Percentiles rank a stretch among this genome's conserved stretches.
These are phyloP conservation scores for Cariama cristata DNA, from an alignment of 2,113 vertebrate genomes.

Conservation along the genomic window DNA sequence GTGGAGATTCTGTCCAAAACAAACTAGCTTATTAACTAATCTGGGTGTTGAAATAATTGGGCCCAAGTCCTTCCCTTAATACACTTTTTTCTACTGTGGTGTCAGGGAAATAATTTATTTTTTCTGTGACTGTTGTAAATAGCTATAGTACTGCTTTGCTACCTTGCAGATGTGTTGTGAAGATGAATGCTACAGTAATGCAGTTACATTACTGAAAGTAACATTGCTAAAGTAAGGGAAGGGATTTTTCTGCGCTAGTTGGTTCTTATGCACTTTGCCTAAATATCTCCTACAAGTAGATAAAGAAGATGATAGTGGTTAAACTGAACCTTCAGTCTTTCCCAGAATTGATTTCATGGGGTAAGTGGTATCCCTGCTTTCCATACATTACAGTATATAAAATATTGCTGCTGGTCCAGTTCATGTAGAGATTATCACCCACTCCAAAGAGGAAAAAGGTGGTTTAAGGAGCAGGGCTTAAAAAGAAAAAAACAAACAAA, in stretches of 20 bases:
- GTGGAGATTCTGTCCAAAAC: neutral
- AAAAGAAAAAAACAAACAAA: neutral
- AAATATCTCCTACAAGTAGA: neutral
- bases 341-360: neutral
- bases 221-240: neutral
- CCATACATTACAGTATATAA: neutral
- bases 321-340: neutral
- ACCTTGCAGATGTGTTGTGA: neutral
- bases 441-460: neutral
- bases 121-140: neutral
- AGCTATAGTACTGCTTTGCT: neutral
- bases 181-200: neutral
- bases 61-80: neutral
- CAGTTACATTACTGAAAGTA: neutral
- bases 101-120: neutral
- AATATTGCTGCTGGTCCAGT: neutral
- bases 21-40: neutral
- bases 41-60: neutral
- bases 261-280: neutral
- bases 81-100: neutral
- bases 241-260: neutral
- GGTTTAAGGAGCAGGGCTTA: neutral
- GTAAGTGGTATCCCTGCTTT: neutral
- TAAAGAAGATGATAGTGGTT: fast-evolving
- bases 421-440: neutral